Conservation (phyloP, 2,797 vertebrate species). For the Yasuhikotakia modesta region DNA sequence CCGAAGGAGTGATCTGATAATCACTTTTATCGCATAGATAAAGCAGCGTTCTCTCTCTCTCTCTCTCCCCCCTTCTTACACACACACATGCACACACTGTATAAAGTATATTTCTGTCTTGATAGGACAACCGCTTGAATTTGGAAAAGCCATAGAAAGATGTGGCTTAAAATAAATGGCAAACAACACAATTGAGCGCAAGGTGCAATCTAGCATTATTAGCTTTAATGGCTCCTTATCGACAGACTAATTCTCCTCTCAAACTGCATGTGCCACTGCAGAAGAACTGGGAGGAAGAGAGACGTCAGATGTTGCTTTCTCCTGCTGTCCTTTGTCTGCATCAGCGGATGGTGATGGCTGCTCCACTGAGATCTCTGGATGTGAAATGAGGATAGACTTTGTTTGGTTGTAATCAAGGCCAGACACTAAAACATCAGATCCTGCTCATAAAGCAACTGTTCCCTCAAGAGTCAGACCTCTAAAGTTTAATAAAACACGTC, state of each 20-base stretch:
- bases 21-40: background rate
- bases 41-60: background rate
- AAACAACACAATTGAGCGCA: slow-evolving; percentile 63
- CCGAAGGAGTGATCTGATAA: background rate
- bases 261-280: slow-evolving; percentile 69
- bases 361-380: slow-evolving; percentile 67
- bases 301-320: slow-evolving; percentile 41
- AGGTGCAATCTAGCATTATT: slow-evolving; percentile 63
- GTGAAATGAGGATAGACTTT: slow-evolving; percentile 67
- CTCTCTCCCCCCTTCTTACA: background rate
- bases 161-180: slow-evolving; percentile 69
- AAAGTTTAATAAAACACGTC: slow-evolving; percentile 55
- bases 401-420: slow-evolving; percentile 66
- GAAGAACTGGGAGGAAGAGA: slow-evolving; percentile 66
- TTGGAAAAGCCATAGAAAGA: slow-evolving; percentile 58
- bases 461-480: slow-evolving; percentile 52
- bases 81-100: background rate
- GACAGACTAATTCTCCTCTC: slow-evolving; percentile 73
- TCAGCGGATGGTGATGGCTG: slow-evolving; percentile 38
- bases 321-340: slow-evolving; percentile 27
- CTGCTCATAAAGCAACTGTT: slow-evolving; percentile 63
- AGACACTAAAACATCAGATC: slow-evolving; percentile 61
- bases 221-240: slow-evolving; percentile 70
- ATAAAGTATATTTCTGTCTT: slow-evolving; percentile 14
- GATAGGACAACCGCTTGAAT: background rate